A percentile compares a stretch with the other conserved stretches of the same genome.
Evolutionary conservation across 1,140 invertebrate genomes (phyloP).

Genomic region (Cydia strobilella): DNA sequence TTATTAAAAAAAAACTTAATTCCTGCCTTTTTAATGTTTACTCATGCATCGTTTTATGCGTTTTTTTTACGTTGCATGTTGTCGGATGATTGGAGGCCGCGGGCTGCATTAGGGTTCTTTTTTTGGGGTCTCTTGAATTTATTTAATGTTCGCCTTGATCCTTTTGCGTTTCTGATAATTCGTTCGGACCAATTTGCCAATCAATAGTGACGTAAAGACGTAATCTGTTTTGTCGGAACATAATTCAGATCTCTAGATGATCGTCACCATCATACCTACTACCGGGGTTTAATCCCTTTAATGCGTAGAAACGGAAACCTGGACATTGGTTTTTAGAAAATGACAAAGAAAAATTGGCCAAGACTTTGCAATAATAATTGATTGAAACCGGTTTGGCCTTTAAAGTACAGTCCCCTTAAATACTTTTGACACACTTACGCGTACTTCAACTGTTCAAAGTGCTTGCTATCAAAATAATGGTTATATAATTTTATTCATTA

Average conservation of each 20-base stretch:
- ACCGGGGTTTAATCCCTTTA: too few species aligned
- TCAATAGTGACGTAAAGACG: conserved; percentile 2
- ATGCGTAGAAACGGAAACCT: too few species aligned
- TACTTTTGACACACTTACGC: too few species aligned
- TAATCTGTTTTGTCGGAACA: neutral
- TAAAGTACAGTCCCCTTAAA: too few species aligned
- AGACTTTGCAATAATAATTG: neutral
- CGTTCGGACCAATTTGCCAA: conserved; percentile 16
- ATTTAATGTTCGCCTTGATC: conserved; percentile 21
- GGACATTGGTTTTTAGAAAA: too few species aligned
- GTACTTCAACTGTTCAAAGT: neutral
- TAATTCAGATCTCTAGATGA: neutral
- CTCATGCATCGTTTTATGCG: conserved; percentile 25
- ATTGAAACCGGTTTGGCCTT: too few species aligned
- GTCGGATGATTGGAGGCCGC: conserved; percentile 30
- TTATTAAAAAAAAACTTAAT: conserved; percentile 23
- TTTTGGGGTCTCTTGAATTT: conserved; percentile 15
- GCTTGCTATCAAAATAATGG: neutral
- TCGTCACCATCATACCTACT: neutral
- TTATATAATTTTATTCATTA: neutral
- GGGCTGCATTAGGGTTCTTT: conserved; percentile 14
- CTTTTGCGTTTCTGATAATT: conserved; percentile 13
- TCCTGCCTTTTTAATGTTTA: conserved; percentile 33
- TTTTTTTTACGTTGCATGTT: conserved; percentile 30
- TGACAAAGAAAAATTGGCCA: neutral